Evolutionary conservation across 2,888 invertebrate species (phyloP).

Genomic region (Tinea semifulvella): DNA sequence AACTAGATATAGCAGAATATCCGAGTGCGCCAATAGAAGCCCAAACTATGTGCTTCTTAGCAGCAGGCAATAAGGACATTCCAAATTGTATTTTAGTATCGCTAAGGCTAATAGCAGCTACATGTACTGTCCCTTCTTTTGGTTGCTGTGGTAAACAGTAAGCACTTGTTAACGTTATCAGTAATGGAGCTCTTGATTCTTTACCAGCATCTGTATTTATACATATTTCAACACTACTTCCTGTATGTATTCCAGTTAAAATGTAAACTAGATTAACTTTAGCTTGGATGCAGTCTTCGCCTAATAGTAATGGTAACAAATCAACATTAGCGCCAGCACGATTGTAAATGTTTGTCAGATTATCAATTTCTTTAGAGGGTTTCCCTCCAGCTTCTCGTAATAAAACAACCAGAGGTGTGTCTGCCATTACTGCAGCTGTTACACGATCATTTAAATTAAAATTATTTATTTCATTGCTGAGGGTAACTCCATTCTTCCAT

Average conservation of each 20-base stretch:
- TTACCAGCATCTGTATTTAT: constrained; percentile 29
- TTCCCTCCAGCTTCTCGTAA: constrained; percentile 34
- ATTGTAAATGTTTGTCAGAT: constrained; percentile 39
- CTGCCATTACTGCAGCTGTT: constrained; percentile 29
- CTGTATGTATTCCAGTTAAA: constrained; percentile 29
- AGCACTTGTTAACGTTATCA: constrained; percentile 44
- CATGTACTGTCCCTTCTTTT: constrained; percentile 44
- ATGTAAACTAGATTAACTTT: constrained; percentile 31
- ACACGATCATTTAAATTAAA: constrained; percentile 34
- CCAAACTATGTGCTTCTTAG: constrained; percentile 41
- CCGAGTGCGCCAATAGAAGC: constrained; percentile 36
- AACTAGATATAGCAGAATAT: constrained; percentile 33
- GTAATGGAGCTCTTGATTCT: constrained; percentile 28
- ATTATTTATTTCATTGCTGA: constrained; percentile 26
- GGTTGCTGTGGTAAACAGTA: constrained; percentile 39
- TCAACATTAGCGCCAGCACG: constrained; percentile 46
- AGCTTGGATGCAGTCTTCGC: constrained; percentile 34
- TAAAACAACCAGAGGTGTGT: constrained; percentile 42
- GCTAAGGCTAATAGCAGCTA: constrained; percentile 42
- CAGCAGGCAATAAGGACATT: constrained; percentile 33
- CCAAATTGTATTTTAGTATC: constrained; percentile 36
- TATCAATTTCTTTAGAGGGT: constrained; percentile 38
- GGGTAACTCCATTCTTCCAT: constrained; percentile 30
- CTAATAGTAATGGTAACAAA: constrained; percentile 43
- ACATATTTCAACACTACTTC: constrained; percentile 27